Evolutionary conservation across 2,113 vertebrate species (phyloP), one percentile per base, ranked within the genome.

Genomic region (Ariopsis seemanni): DNA sequence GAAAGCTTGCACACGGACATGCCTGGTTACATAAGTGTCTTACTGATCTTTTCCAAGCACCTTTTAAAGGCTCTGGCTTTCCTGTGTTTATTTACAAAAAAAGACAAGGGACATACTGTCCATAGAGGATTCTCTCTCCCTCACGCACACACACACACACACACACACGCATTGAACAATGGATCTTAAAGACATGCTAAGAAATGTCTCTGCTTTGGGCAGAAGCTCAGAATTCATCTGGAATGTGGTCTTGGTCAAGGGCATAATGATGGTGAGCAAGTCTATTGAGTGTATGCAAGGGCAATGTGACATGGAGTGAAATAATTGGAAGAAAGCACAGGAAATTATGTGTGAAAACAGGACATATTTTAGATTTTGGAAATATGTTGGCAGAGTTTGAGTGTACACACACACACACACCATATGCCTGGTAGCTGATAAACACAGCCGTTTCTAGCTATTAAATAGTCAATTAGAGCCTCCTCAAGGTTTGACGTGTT

Each of bases 41-140:
- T 88, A 87, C 88, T 85, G 88, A 87, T 88, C 85, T 87, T 90
- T 91, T 91, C 91, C 87, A 91, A 90, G 92, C 92, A 92, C 92
- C 92, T 94, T 93, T 89, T 90, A 93, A 81, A 17, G 11, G 88
- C 84, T 88, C 93, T 94, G 91, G 93, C 92, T 93, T 94, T 94
- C 94, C 94, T 94, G 94, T 94, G 95, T 93, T 94, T 93, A 93
- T 93, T 91, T 90, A 89, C 65, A 87, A 91, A 92, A 91, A 89
- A 91, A 87, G 87, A 92, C 90, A 84, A 52, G 86, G 91, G 90
- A 93, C 92, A 90, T 10, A 84, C 81, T 86, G 93, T 94, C 89
- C 93, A 91, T 89, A 83, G 79, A 88, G 14, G 74, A 75, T 14
- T 86, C 53, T 85, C 82, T 50, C 57, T 65, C 20, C 55, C 67